A percentile compares a stretch with the other conserved stretches of the same genome.
These are phyloP conservation scores for Achroia grisella DNA, from an alignment of 1,140 invertebrate genomes.

Conservation along the genomic window DNA sequence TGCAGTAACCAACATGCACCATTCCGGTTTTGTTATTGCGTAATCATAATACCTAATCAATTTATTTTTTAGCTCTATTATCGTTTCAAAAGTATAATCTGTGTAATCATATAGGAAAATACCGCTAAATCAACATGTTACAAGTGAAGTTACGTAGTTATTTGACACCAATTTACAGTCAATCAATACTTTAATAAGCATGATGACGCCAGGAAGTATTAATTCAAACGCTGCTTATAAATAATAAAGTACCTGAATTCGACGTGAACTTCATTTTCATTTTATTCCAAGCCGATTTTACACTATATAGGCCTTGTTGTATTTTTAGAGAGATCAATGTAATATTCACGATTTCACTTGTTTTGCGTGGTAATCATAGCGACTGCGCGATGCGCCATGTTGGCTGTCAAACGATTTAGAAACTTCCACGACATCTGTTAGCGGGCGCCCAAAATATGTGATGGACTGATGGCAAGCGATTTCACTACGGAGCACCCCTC, in stretches of 20 bases:
- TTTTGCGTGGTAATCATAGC: conserved; percentile 33
- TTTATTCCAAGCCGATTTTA: conserved; percentile 9
- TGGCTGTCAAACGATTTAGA: conserved; percentile 25
- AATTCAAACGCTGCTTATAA: background rate
- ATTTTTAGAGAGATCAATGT: background rate
- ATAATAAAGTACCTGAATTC: conserved; percentile 31
- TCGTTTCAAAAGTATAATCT: too few species aligned
- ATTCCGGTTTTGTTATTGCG: conserved; percentile 11
- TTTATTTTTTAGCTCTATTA: too few species aligned
- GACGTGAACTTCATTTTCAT: conserved; percentile 16
- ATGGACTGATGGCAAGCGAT: too few species aligned
- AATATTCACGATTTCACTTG: conserved; percentile 20
- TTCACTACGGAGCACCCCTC: too few species aligned
- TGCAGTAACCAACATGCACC: conserved; percentile 28
- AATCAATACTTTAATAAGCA: conserved; percentile 40
- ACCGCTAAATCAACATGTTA: too few species aligned
- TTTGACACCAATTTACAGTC: conserved; percentile 17
- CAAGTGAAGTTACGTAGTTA: conserved; percentile 7
- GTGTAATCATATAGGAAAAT: too few species aligned
- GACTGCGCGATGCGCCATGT: conserved; percentile 44
- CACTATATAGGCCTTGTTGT: background rate
- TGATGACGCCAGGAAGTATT: conserved; percentile 8
- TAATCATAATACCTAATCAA: background rate
- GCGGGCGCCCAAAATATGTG: conserved; percentile 14
- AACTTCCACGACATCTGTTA: conserved; percentile 39